phyloP scores from a whole-genome alignment of 2,113 vertebrate species.

The Microtus richardsoni region DNA sequence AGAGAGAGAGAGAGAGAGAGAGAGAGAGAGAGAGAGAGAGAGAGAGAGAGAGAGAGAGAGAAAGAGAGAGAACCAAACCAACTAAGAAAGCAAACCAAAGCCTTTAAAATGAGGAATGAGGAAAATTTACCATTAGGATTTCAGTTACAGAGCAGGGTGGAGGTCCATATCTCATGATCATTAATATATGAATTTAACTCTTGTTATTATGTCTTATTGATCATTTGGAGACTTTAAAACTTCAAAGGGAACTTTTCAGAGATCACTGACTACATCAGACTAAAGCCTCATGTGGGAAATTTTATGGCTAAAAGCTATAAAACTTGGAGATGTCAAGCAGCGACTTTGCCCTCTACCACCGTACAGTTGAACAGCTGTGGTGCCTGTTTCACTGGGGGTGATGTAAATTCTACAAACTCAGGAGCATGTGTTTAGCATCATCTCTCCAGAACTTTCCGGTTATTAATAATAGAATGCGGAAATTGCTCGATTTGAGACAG shows the following conservation, averaged over 20 bases:
- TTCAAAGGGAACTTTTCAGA: constrained; percentile 8
- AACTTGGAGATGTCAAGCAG: background rate
- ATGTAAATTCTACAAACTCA: background rate
- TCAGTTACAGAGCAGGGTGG: background rate
- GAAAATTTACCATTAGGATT: background rate
- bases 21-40: background rate
- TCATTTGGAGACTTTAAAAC: background rate
- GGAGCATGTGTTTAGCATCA: background rate
- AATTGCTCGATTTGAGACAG: background rate
- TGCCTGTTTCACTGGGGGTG: background rate
- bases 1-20: background rate
- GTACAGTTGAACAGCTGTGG: background rate
- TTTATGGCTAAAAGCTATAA: background rate
- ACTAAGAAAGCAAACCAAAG: background rate
- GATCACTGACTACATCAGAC: background rate
- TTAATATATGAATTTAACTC: background rate
- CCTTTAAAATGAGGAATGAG: background rate
- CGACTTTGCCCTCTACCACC: background rate
- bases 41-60: background rate
- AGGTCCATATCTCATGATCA: background rate
- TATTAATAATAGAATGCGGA: background rate
- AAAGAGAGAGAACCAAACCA: background rate
- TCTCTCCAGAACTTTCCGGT: background rate
- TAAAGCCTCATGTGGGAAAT: constrained; percentile 26
- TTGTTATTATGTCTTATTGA: background rate